Percentiles rank a stretch among this genome's conserved stretches.
Conservation (phyloP, 2,888 invertebrate genomes). For the Arctia plantaginis region DNA sequence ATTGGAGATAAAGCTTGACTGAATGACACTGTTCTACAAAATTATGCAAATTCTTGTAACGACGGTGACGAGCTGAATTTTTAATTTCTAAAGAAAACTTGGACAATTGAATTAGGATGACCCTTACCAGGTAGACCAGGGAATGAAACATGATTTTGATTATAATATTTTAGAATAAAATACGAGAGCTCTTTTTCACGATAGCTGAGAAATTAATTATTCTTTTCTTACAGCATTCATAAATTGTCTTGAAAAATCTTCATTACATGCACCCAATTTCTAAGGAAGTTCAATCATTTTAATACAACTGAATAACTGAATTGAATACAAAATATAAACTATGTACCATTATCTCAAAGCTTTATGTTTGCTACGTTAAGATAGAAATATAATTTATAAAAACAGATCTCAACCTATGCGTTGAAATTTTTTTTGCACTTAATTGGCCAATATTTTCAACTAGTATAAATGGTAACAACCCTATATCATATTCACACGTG, state of each 20-base stretch:
- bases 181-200: background rate
- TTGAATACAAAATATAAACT: background rate
- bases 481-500: no score
- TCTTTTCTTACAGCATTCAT: background rate
- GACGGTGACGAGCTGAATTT: constrained; percentile 56
- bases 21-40: constrained; percentile 44
- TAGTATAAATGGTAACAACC: background rate
- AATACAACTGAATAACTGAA: background rate
- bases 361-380: no score
- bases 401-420: no score
- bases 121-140: constrained; percentile 33
- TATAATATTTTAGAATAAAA: constrained; percentile 15
- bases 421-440: no score
- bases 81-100: constrained; percentile 53
- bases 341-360: no score
- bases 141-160: constrained; percentile 32
- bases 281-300: background rate
- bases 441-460: no score
- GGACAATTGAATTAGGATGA: constrained; percentile 49
- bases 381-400: no score
- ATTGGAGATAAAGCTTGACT: constrained; percentile 39
- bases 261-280: background rate
- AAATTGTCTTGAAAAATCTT: background rate
- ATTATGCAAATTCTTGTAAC: constrained; percentile 56
- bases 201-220: background rate